Evolutionary conservation across 2,113 vertebrate species (phyloP).

Genomic region (Chloropsis hardwickii): DNA sequence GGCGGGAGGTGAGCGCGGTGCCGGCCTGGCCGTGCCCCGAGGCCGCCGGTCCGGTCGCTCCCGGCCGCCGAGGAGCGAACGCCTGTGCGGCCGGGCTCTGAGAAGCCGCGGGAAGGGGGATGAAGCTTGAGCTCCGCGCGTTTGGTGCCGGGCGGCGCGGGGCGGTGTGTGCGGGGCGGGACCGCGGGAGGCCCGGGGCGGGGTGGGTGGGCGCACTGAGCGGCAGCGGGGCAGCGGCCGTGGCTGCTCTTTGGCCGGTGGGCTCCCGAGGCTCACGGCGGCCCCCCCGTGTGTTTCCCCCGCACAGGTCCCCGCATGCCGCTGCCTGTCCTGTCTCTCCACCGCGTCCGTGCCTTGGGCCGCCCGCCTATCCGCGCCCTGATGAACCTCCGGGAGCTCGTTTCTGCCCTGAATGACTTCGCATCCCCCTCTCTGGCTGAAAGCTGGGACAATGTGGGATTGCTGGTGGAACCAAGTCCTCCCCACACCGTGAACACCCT

Average conservation of each 20-base stretch:
- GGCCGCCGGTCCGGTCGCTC: no score
- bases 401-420: constrained; percentile 81
- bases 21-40: no score
- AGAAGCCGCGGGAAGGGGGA: neutral
- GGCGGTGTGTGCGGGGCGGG: neutral
- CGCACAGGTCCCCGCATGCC: constrained; percentile 11
- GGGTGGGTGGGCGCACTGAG: neutral
- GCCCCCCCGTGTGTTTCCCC: no score
- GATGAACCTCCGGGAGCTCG: constrained; percentile 84
- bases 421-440: constrained; percentile 87
- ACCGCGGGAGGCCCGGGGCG: neutral
- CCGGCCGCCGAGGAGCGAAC: no score
- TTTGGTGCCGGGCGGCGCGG: neutral
- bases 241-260: accelerated
- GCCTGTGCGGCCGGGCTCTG: no score
- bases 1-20: neutral
- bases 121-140: neutral
- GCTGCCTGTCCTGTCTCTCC: neutral
- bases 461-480: constrained; percentile 89
- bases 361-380: neutral
- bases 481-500: constrained; percentile 79
- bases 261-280: accelerated
- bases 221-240: no score
- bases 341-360: neutral
- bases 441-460: constrained; percentile 94